A percentile compares a stretch with the other conserved stretches of the same genome.
These are phyloP conservation scores for Tiphia femorata DNA, from an alignment of 2,888 invertebrate genomes.

Conservation along the genomic window DNA sequence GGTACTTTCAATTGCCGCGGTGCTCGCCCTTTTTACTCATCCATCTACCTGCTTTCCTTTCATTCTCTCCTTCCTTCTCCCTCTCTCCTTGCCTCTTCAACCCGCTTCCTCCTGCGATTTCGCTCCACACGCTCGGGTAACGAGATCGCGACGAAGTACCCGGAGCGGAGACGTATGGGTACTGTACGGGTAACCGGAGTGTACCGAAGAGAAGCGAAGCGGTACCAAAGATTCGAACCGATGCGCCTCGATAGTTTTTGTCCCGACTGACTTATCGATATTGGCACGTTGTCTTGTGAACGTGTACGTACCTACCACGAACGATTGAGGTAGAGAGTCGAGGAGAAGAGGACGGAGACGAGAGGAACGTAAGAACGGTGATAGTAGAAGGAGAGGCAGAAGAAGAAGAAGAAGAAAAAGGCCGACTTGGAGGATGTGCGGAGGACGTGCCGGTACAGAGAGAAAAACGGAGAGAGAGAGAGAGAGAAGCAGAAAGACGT, in stretches of 20 bases:
- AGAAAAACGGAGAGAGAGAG: slow-evolving; percentile 35
- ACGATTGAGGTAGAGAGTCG: too few species aligned
- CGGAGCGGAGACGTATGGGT: slow-evolving; percentile 47
- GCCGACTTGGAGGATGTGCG: slow-evolving; percentile 5
- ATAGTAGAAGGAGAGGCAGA: slow-evolving; percentile 9
- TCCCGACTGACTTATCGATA: slow-evolving; percentile 64
- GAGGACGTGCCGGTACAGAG: slow-evolving; percentile 1
- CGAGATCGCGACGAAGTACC: slow-evolving; percentile 45
- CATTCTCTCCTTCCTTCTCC: not conserved
- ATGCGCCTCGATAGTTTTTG: slow-evolving; percentile 56
- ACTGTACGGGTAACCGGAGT: slow-evolving; percentile 36
- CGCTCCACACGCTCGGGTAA: slow-evolving; percentile 40
- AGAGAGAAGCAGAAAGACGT: slow-evolving; percentile 41
- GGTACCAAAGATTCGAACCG: slow-evolving; percentile 40
- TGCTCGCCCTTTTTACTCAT: not conserved
- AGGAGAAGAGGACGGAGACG: slow-evolving; percentile 4
- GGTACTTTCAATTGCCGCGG: too few species aligned
- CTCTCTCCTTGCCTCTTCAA: slow-evolving; percentile 1
- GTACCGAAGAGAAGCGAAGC: slow-evolving; percentile 31
- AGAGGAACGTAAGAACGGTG: slow-evolving; percentile 2
- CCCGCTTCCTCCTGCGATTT: slow-evolving; percentile 21
- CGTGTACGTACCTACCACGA: slow-evolving; percentile 45
- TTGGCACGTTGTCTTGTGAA: slow-evolving; percentile 56
- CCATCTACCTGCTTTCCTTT: not conserved
- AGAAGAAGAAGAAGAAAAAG: slow-evolving; percentile 22